phyloP scores from a whole-genome alignment of 2,888 invertebrate genomes.

The Melolontha melolontha region DNA sequence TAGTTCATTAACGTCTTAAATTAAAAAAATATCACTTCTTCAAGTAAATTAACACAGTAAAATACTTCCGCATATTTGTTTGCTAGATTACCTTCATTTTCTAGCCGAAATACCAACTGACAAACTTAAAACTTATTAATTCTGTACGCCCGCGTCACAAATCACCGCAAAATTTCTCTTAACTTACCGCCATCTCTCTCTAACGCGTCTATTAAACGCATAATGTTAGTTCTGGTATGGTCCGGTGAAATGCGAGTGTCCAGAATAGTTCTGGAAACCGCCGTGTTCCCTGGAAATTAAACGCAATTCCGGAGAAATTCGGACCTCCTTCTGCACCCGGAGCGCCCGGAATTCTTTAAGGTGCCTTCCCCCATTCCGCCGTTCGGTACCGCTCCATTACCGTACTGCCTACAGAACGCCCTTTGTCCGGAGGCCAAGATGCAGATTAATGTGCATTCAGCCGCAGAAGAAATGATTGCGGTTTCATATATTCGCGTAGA shows the following conservation, averaged over 20 bases:
- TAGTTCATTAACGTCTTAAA: too few relatives aligned
- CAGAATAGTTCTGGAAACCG: constrained; percentile 44
- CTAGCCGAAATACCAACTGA: too few relatives aligned
- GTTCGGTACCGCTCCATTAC: constrained; percentile 43
- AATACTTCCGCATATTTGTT: too few relatives aligned
- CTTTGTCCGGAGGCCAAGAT: constrained; percentile 52
- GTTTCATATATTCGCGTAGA: constrained; percentile 50
- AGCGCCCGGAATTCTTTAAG: constrained; percentile 59
- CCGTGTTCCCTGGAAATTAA: constrained; percentile 61
- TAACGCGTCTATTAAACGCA: constrained; percentile 26
- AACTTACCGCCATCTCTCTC: constrained; percentile 24
- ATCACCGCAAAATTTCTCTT: constrained; percentile 10
- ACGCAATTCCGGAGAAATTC: constrained; percentile 62
- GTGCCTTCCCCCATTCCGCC: constrained; percentile 55
- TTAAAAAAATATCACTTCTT: too few relatives aligned
- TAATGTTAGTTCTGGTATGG: constrained; percentile 26
- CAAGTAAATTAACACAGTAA: too few relatives aligned
- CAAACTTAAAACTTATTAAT: too few relatives aligned
- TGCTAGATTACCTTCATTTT: too few relatives aligned
- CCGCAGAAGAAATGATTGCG: constrained; percentile 64
- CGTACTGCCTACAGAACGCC: background rate
- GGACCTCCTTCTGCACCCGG: constrained; percentile 39
- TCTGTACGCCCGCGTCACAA: background rate
- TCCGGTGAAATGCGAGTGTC: constrained; percentile 38
- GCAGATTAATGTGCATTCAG: constrained; percentile 65